Conservation (phyloP, 1,140 invertebrate species). For the Drosophila kanapiae region DNA sequence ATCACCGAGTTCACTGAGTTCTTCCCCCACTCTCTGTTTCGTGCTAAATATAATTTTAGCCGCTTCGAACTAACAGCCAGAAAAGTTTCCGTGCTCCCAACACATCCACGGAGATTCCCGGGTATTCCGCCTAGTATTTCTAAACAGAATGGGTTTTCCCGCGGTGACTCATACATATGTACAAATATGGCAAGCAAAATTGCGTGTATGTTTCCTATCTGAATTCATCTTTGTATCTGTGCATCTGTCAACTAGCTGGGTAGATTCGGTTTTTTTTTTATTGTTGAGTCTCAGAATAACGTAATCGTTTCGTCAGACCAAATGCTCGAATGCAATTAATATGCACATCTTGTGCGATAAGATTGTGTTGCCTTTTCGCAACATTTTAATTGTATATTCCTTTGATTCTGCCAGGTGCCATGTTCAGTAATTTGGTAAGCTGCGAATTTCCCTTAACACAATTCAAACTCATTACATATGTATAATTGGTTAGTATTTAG, state of each 20-base stretch:
- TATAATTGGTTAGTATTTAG: slow-evolving; percentile 47
- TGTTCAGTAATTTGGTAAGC: background rate
- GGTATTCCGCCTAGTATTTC: slow-evolving; percentile 1
- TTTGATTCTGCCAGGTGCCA: slow-evolving; percentile 13
- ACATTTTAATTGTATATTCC: slow-evolving; percentile 14
- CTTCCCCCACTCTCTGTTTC: background rate
- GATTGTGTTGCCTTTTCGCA: slow-evolving; percentile 16
- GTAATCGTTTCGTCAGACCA: slow-evolving; percentile 36
- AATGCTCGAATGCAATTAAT: slow-evolving; percentile 36
- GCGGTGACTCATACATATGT: slow-evolving; percentile 7
- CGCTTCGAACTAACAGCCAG: background rate
- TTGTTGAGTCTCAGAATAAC: slow-evolving; percentile 2
- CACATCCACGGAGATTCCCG: slow-evolving; percentile 8
- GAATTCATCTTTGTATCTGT: slow-evolving; percentile 27
- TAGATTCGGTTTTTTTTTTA: slow-evolving; percentile 4
- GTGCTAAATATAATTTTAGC: background rate
- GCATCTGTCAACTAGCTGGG: slow-evolving; percentile 4
- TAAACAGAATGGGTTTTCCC: slow-evolving; percentile 6
- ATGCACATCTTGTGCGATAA: slow-evolving; percentile 51
- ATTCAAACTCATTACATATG: slow-evolving; percentile 60
- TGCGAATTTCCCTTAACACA: slow-evolving; percentile 39
- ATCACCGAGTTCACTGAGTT: background rate
- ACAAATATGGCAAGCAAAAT: background rate
- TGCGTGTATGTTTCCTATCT: slow-evolving; percentile 14
- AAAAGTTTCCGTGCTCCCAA: slow-evolving; percentile 2